A percentile compares a stretch with the other conserved stretches of the same genome.
Evolutionary conservation across 2,113 vertebrate species (phyloP).

Genomic region (Echinops telfairi): DNA sequence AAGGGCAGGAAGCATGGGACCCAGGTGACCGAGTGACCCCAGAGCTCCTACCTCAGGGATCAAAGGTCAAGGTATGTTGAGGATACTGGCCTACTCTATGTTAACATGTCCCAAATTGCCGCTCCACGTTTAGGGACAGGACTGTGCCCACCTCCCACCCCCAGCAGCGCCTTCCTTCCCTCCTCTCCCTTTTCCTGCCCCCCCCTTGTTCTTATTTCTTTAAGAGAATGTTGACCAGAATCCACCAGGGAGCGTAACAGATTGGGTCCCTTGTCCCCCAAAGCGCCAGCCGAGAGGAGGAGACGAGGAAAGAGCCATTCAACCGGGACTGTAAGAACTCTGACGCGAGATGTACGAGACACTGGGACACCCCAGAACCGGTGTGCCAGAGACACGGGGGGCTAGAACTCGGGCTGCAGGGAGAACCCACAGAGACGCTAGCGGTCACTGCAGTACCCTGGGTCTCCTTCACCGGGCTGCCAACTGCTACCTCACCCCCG

Average conservation of each 20-base stretch:
- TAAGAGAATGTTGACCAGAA: neutral
- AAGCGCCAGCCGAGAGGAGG: neutral
- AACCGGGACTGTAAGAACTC: neutral
- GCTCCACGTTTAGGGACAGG: neutral
- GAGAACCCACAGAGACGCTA: neutral
- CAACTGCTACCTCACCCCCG: neutral
- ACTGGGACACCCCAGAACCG: neutral
- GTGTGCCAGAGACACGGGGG: neutral
- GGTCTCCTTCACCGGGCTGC: neutral
- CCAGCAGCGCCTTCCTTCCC: neutral
- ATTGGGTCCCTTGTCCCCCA: neutral
- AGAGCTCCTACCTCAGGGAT: slow-evolving; percentile 81
- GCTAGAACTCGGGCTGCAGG: neutral
- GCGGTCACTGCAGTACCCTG: too few species aligned
- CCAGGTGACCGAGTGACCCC: neutral
- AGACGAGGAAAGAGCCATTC: neutral
- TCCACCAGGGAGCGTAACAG: neutral
- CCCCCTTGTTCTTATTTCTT: neutral
- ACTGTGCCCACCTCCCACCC: neutral
- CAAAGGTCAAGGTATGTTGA: slow-evolving; percentile 92
- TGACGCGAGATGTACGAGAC: neutral
- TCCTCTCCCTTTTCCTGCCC: neutral
- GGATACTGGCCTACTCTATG: slow-evolving; percentile 20
- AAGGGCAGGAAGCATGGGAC: neutral
- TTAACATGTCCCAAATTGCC: neutral